Conservation (phyloP, 1,140 invertebrate species). For the Propsilocerus akamusi region DNA sequence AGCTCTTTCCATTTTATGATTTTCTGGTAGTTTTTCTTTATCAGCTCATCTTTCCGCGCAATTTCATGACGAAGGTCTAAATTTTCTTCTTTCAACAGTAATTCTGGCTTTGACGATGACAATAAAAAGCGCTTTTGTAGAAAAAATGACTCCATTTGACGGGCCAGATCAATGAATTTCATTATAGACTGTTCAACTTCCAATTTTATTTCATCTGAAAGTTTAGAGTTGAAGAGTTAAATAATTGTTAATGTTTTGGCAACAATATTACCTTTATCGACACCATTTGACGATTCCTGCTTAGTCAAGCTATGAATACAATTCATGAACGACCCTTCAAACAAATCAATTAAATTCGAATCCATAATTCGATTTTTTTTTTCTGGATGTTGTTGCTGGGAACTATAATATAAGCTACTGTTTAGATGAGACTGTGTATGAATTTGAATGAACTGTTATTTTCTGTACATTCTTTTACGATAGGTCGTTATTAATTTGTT, state of each 20-base stretch:
- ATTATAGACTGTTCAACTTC: conserved; percentile 72
- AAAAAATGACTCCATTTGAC: conserved; percentile 89
- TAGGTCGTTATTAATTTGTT: too few relatives aligned
- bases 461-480: too few relatives aligned
- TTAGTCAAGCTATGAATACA: not conserved
- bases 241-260: not conserved
- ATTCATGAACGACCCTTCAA: too few relatives aligned
- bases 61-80: conserved; percentile 67
- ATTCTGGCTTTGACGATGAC: conserved; percentile 77
- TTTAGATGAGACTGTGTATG: too few relatives aligned
- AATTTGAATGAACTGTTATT: too few relatives aligned
- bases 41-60: conserved; percentile 65
- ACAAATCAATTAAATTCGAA: too few relatives aligned
- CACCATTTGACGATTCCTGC: not conserved
- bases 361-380: too few relatives aligned
- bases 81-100: conserved; percentile 81
- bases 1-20: conserved; percentile 76
- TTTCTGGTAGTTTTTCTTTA: conserved; percentile 80
- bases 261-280: not conserved
- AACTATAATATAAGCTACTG: too few relatives aligned
- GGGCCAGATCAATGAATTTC: conserved; percentile 71
- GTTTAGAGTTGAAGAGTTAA: not conserved
- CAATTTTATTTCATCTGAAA: conserved; percentile 50
- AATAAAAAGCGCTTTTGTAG: conserved; percentile 78
- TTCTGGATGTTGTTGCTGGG: too few relatives aligned